Evolutionary conservation across 2,888 invertebrate species (phyloP).

Genomic region (Andrena bicolor): DNA sequence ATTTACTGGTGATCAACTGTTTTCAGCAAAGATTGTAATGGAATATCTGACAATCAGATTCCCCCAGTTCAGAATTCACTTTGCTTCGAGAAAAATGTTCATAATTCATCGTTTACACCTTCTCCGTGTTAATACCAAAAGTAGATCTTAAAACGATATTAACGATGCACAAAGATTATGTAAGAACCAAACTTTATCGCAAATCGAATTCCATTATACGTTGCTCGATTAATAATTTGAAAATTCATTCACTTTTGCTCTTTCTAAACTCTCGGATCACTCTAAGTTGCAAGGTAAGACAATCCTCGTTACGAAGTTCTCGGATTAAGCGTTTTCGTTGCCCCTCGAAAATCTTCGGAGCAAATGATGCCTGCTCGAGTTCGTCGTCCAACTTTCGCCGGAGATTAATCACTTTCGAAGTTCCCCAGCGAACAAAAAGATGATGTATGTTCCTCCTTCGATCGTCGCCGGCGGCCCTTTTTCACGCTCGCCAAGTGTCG

Average conservation of each 20-base stretch:
- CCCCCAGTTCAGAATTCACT: background rate
- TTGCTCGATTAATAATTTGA: no score
- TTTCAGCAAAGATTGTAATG: background rate
- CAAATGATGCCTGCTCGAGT: background rate
- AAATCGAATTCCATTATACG: background rate
- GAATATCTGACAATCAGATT: background rate
- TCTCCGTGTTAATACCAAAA: no score
- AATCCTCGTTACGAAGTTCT: background rate
- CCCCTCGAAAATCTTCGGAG: background rate
- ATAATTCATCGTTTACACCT: no score
- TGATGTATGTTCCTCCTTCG: slow-evolving; percentile 9
- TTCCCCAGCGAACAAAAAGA: background rate
- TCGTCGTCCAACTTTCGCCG: slow-evolving; percentile 1
- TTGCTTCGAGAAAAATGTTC: background rate
- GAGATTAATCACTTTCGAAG: slow-evolving; percentile 16
- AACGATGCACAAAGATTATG: no score
- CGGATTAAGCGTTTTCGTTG: background rate
- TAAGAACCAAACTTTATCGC: background rate
- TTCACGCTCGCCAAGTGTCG: background rate
- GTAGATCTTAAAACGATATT: no score
- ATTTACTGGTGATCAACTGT: slow-evolving; percentile 7
- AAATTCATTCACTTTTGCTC: no score
- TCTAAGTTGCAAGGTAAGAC: background rate
- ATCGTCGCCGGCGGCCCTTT: background rate
- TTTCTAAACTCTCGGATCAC: background rate